Base-by-base conservation (phyloP, 2,113 vertebrate genomes). In the Hippopotamus amphibius region DNA sequence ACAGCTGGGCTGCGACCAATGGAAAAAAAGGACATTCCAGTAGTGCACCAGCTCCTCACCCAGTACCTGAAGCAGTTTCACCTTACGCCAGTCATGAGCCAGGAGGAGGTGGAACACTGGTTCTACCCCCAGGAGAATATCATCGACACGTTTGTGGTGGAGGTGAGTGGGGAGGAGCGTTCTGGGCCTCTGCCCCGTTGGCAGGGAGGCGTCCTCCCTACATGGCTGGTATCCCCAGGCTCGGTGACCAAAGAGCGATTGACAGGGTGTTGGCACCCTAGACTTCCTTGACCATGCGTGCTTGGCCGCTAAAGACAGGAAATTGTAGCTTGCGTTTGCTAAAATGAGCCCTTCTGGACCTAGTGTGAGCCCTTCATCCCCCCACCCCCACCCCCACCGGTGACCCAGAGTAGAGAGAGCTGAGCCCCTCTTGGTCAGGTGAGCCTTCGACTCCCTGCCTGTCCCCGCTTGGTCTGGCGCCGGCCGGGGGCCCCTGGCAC, bases 61-160 rank as follows among this genome's bases (percentile, higher is more conserved):
- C 98, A 99, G 83, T 99, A 99, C 98, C 98, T 99, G 98, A 99
- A 98, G 97, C 99, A 99, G 98, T 99, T 99, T 97, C 98, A 99
- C 98, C 99, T 99, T 98, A 99, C 99, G 0, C 99, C 99, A 0
- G 97, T 98, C 92, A 99, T 99, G 99, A 99, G 98, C 97, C 98
- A 88, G 89, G 99, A 99, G 81, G 99, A 99, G 98, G 99, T 99
- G 93, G 98, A 99, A 68, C 99, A 99, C 98, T 99, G 99, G 99
- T 99, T 99, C 97, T 98, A 99, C 90, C 99, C 99, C 84, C 99
- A 99, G 98, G 99, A 99, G 98, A 99, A 99, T 96, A 99, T 99
- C 98, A 99, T 99, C 0, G 99, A 99, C 98, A 99, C 99, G 61
- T 99, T 99, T 0, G 98, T 99, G 97, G 99, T 99, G 30, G 99